These are phyloP conservation scores for Decapterus maruadsi DNA, from an alignment of 2,797 vertebrate genomes.

Conservation along the genomic window DNA sequence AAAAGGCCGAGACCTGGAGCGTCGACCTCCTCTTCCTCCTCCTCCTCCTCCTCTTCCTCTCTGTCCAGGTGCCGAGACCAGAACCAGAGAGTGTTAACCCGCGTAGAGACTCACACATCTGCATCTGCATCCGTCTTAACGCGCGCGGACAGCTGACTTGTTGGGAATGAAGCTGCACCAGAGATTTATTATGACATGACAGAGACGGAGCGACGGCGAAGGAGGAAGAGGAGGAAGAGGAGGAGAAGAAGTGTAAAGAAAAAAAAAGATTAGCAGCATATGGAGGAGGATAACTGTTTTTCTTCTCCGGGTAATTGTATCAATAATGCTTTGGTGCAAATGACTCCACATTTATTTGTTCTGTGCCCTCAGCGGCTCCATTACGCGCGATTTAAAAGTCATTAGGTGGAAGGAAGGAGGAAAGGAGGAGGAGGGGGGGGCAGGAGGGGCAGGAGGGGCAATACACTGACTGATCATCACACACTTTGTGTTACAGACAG, in stretches of 20 bases:
- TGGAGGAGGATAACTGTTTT: slow-evolving; percentile 80
- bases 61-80: slow-evolving; percentile 4
- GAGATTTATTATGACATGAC: slow-evolving; percentile 36
- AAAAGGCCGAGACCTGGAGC: no score
- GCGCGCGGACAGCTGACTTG: slow-evolving; percentile 46
- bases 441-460: slow-evolving; percentile 3
- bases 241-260: not conserved
- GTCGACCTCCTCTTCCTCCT: no score
- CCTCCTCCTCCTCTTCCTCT: no score
- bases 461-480: slow-evolving; percentile 39
- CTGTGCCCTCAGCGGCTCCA: slow-evolving; percentile 76
- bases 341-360: slow-evolving; percentile 85
- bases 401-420: slow-evolving; percentile 61
- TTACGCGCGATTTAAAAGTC: slow-evolving; percentile 79
- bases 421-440: slow-evolving; percentile 13
- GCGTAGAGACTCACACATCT: not conserved
- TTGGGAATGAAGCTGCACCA: slow-evolving; percentile 45
- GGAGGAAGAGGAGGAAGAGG: not conserved
- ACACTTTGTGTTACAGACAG: slow-evolving; percentile 19
- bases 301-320: slow-evolving; percentile 83
- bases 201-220: slow-evolving; percentile 19
- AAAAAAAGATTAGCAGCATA: slow-evolving; percentile 73
- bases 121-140: slow-evolving; percentile 2
- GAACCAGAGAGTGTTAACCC: slow-evolving; percentile 1
- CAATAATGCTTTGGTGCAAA: slow-evolving; percentile 79